phyloP scores from a whole-genome alignment of 2,888 invertebrate species.

The Phoronis australis region DNA sequence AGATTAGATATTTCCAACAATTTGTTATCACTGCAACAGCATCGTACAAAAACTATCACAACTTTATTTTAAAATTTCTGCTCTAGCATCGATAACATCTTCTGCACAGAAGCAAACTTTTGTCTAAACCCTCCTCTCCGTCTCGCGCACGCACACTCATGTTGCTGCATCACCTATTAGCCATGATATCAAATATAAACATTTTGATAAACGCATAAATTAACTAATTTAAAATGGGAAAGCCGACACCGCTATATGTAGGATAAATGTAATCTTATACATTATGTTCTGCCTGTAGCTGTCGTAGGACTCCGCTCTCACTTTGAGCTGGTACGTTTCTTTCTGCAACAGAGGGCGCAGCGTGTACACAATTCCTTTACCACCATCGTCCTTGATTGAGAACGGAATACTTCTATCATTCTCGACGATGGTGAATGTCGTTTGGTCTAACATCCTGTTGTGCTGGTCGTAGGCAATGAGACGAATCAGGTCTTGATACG shows the following conservation, averaged over 20 bases:
- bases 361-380: slow-evolving; percentile 54
- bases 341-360: slow-evolving; percentile 44
- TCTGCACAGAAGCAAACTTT: no score
- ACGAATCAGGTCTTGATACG: slow-evolving; percentile 50
- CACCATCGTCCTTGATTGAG: slow-evolving; percentile 47
- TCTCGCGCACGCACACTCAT: no score
- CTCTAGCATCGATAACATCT: no score
- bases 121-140: no score
- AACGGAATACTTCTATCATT: slow-evolving; percentile 50
- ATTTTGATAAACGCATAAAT: no score
- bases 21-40: no score
- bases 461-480: slow-evolving; percentile 53
- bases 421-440: slow-evolving; percentile 48
- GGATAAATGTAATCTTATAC: slow-evolving; percentile 49
- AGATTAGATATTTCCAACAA: no score
- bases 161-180: no score
- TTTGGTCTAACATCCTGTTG: slow-evolving; percentile 42
- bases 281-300: slow-evolving; percentile 27
- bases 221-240: slow-evolving; percentile 47
- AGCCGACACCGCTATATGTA: slow-evolving; percentile 50
- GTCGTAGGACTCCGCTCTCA: slow-evolving; percentile 54
- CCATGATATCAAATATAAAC: no score
- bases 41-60: no score
- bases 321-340: slow-evolving; percentile 51
- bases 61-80: no score